Percentiles rank a stretch among this genome's conserved stretches.
Evolutionary conservation across 2,888 invertebrate genomes (phyloP).

Genomic region (Caenorhabditis angaria): DNA sequence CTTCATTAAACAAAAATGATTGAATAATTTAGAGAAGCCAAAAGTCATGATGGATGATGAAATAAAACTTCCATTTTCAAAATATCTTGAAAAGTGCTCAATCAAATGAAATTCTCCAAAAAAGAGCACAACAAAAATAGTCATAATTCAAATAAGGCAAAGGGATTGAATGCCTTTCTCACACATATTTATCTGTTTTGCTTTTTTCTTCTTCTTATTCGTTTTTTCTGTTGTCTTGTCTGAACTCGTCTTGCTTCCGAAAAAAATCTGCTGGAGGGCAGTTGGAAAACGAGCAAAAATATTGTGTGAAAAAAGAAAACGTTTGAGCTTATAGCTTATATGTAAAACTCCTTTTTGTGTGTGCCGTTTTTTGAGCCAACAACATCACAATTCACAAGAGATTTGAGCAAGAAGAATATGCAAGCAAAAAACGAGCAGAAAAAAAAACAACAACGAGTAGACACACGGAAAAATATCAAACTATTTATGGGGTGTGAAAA

Average conservation of each 20-base stretch:
- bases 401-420: background rate
- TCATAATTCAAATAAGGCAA: slow-evolving; percentile 2
- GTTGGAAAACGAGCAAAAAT: background rate
- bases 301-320: background rate
- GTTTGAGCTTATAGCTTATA: slow-evolving; percentile 28
- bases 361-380: too few relatives aligned
- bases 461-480: slow-evolving; percentile 4
- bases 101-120: background rate
- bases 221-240: slow-evolving; percentile 12
- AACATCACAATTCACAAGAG: slow-evolving; percentile 10
- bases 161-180: background rate
- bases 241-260: too few relatives aligned
- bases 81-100: background rate
- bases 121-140: background rate
- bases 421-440: too few relatives aligned
- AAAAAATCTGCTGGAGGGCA: too few relatives aligned
- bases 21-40: background rate
- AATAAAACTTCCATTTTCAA: background rate
- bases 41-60: background rate
- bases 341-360: slow-evolving; percentile 28
- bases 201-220: background rate
- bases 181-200: slow-evolving; percentile 1
- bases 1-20: slow-evolving; percentile 1
- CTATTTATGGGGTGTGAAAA: slow-evolving; percentile 1
- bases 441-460: slow-evolving; percentile 1